These are phyloP conservation scores for Cerastis leucographa DNA, from an alignment of 2,888 invertebrate genomes.

Conservation along the genomic window DNA sequence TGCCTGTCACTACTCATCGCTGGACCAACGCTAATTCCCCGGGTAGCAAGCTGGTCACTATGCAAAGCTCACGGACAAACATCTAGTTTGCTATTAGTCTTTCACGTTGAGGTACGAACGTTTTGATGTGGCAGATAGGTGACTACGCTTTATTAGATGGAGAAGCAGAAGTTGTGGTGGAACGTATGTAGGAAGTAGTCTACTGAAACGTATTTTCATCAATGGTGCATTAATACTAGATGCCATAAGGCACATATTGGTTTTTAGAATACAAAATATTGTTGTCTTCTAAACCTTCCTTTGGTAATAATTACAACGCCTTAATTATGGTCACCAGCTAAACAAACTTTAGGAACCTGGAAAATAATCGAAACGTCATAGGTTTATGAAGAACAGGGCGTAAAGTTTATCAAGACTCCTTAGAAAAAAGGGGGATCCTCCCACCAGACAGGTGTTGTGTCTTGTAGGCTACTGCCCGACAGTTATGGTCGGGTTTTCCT, in stretches of 20 bases:
- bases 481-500: no score
- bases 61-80: constrained; percentile 86
- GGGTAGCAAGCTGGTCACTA: constrained; percentile 82
- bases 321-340: no score
- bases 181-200: no score
- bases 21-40: constrained; percentile 74
- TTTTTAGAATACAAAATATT: background rate
- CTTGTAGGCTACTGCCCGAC: no score
- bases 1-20: constrained; percentile 69
- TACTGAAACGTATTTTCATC: background rate
- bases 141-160: background rate
- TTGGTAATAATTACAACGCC: background rate
- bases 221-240: background rate
- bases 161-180: background rate
- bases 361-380: background rate
- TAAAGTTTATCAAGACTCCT: background rate
- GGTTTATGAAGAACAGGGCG: no score
- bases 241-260: background rate
- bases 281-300: background rate
- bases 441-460: no score
- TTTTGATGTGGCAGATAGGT: constrained; percentile 66
- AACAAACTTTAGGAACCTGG: background rate
- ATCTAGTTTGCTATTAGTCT: constrained; percentile 85
- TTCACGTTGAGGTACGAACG: constrained; percentile 63
- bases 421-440: background rate